Conservation (phyloP, 1,140 invertebrate species). For the Anthonomus grandis region DNA sequence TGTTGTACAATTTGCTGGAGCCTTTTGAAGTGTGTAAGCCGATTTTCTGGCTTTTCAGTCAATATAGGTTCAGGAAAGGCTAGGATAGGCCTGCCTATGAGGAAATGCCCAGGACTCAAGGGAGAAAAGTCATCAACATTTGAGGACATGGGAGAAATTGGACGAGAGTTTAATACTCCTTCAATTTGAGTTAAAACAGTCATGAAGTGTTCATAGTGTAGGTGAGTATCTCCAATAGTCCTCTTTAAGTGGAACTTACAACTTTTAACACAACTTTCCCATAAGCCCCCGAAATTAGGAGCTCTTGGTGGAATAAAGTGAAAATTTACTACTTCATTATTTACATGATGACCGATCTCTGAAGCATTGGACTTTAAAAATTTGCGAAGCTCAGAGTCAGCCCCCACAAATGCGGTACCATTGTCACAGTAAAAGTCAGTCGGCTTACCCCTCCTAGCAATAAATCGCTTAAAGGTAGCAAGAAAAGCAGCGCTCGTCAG, state of each 20-base stretch:
- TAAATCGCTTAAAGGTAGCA: conserved; percentile 37
- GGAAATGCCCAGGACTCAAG: conserved; percentile 30
- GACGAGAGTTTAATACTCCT: conserved; percentile 31
- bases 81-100: conserved; percentile 24
- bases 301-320: conserved; percentile 34
- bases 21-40: conserved; percentile 4
- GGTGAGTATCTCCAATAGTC: conserved; percentile 7
- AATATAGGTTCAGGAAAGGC: conserved; percentile 8
- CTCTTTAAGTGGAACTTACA: conserved; percentile 45
- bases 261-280: conserved; percentile 47
- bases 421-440: conserved; percentile 34
- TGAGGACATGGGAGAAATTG: conserved; percentile 25
- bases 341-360: conserved; percentile 6
- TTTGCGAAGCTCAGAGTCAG: conserved; percentile 34
- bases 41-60: conserved; percentile 1
- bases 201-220: conserved; percentile 31
- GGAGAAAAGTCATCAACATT: conserved; percentile 28
- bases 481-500: conserved; percentile 38
- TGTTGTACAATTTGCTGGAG: conserved; percentile 16
- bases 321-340: conserved; percentile 13
- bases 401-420: conserved; percentile 39
- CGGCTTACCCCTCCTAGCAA: conserved; percentile 29
- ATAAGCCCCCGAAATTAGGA: conserved; percentile 49
- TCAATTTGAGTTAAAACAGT: conserved; percentile 29
- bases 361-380: conserved; percentile 42